Evolutionary conservation across 2,113 vertebrate species (phyloP).

Genomic region (Variabilichromis moorii): DNA sequence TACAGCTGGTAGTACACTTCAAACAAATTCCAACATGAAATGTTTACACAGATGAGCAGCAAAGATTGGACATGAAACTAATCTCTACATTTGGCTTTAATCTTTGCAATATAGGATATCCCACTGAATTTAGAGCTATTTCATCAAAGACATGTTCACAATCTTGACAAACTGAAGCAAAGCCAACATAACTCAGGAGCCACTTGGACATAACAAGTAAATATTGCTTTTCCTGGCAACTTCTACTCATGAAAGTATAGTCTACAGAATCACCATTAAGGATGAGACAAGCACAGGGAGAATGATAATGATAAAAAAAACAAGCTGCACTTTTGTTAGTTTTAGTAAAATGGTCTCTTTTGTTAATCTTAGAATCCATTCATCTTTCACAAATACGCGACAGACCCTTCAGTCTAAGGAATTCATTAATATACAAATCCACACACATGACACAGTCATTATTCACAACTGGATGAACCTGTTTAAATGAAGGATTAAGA

Average conservation of each 20-base stretch:
- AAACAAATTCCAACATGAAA: neutral
- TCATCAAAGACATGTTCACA: neutral
- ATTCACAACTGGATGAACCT: conserved; percentile 6
- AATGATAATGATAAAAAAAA: neutral
- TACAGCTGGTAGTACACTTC: neutral
- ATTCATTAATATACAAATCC: neutral
- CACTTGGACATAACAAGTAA: neutral
- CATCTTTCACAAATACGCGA: neutral
- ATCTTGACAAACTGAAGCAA: neutral
- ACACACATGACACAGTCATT: neutral
- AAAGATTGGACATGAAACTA: neutral
- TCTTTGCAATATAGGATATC: neutral
- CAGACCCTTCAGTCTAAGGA: neutral
- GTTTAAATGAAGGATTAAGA: conserved; percentile 15
- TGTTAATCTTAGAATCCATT: neutral
- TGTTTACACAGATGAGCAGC: neutral
- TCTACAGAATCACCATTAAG: neutral
- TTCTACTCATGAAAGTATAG: neutral
- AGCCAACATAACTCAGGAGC: neutral
- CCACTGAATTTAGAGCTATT: neutral
- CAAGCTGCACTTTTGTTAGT: neutral
- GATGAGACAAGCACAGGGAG: neutral
- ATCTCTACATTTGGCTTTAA: neutral
- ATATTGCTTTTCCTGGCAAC: neutral
- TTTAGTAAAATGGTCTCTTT: neutral